Base-by-base conservation (phyloP, 2,888 invertebrate genomes). In the Nipponacmea schrenckii region DNA sequence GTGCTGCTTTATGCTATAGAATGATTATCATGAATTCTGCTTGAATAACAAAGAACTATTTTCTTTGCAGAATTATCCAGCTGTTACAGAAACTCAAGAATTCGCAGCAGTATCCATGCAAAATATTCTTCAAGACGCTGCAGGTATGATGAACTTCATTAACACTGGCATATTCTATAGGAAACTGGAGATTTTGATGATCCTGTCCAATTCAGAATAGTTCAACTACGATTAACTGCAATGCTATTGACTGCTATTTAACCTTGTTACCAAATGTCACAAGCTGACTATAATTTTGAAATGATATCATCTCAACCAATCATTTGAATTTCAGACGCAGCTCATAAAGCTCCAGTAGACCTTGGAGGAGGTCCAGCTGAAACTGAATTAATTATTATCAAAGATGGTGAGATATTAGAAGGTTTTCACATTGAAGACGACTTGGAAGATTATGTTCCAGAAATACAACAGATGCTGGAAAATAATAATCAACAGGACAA, bases 81-180 rank as follows among this genome's bases (percentile, higher is more conserved):
- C 81, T 31, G 85, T 83, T n/a, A 83, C 83, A 67, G 80, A 82
- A 44, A 76, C 78, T 2, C 77, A 82, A 71, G 84, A 84, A 71
- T 83, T 84, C 81, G 83, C 82, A 8, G 84, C 83, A 3, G 81
- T 85, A 8, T 85, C 85, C 7, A 77, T 80, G 67, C 73, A 82
- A 62, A 83, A 83, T 72, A 79, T 84, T 17, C 80, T 76, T 48
- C 72, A 56, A 24, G 24, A 14, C 24, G 56, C 56, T 4, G 20
- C 56, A 56, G 56, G 56, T 39, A 39, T 5, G 39, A 68, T n/a
- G 64, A 65, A 45, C 27, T 44, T 31, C 24, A 14, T n/a, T 39
- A 15, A 7, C 7, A 31, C n/a, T 3, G 27, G 64, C 64, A 31
- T 14, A 14, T 2, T n/a, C 14, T 44, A n/a, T n/a, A n/a, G n/a